These are phyloP conservation scores for Terrapene triunguis DNA, from an alignment of 2,113 vertebrate genomes.

Conservation along the genomic window DNA sequence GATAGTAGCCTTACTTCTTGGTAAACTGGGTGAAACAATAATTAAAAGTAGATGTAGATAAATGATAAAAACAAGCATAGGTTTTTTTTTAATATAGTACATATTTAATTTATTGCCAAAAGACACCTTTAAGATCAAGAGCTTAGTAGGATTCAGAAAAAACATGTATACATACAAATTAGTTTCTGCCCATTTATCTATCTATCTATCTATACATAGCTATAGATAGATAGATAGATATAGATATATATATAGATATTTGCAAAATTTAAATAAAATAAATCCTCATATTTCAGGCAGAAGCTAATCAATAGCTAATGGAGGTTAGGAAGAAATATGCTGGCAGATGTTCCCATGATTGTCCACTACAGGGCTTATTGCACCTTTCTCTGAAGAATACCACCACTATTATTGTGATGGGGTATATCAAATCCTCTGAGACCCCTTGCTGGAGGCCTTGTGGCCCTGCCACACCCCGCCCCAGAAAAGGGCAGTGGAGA, in stretches of 20 bases:
- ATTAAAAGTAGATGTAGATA: background rate
- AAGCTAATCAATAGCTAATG: background rate
- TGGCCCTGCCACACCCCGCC: no score
- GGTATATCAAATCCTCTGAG: no score
- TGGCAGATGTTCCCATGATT: background rate
- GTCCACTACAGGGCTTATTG: background rate
- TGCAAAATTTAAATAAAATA: slow-evolving; percentile 1
- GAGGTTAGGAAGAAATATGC: background rate
- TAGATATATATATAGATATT: background rate
- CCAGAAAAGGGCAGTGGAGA: no score
- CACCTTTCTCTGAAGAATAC: background rate
- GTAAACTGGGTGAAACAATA: background rate
- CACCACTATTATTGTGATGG: background rate
- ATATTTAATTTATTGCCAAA: rapidly evolving
- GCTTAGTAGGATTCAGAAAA: background rate
- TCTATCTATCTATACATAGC: background rate
- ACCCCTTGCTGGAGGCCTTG: no score
- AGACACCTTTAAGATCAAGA: background rate
- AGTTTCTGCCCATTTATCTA: no score
- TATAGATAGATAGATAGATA: background rate
- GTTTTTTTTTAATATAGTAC: background rate
- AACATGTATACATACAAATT: background rate
- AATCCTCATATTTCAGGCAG: background rate
- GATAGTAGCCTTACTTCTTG: background rate
- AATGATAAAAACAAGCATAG: background rate